Evolutionary conservation across 1,140 invertebrate genomes (phyloP).

Genomic region (Hormaphis cornu): DNA sequence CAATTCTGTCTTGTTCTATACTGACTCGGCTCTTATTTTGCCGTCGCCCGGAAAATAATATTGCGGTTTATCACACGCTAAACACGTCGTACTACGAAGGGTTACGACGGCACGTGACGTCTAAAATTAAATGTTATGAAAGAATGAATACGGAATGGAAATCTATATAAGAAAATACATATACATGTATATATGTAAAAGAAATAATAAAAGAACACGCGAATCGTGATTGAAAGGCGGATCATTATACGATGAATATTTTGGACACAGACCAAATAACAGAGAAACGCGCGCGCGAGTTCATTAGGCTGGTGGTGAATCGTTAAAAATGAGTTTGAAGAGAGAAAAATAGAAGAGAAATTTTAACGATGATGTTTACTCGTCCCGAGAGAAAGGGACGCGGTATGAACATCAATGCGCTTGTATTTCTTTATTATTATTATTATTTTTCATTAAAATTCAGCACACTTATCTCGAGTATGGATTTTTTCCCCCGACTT

Average conservation of each 20-base stretch:
- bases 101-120: not conserved
- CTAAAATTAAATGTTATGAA: conserved; percentile 1
- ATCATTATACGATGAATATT: not conserved
- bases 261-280: not conserved
- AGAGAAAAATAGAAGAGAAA: conserved; percentile 10
- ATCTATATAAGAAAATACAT: not conserved
- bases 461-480: too few species aligned
- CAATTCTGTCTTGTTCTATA: too few species aligned
- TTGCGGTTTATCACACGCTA: too few species aligned
- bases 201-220: not conserved
- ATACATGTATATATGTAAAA: not conserved
- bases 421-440: not conserved
- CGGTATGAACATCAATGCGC: not conserved
- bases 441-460: not conserved
- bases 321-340: not conserved
- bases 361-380: conserved; percentile 9
- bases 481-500: too few species aligned
- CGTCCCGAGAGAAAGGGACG: not conserved
- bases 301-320: conserved; percentile 22
- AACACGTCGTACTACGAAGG: too few species aligned
- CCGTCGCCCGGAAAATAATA: not conserved
- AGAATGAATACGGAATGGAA: not conserved
- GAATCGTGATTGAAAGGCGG: conserved; percentile 34
- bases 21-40: too few species aligned
- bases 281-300: not conserved